Base-by-base conservation (phyloP, 64 coral and sea anemone genomes). In the Exaiptasia diaphana region DNA sequence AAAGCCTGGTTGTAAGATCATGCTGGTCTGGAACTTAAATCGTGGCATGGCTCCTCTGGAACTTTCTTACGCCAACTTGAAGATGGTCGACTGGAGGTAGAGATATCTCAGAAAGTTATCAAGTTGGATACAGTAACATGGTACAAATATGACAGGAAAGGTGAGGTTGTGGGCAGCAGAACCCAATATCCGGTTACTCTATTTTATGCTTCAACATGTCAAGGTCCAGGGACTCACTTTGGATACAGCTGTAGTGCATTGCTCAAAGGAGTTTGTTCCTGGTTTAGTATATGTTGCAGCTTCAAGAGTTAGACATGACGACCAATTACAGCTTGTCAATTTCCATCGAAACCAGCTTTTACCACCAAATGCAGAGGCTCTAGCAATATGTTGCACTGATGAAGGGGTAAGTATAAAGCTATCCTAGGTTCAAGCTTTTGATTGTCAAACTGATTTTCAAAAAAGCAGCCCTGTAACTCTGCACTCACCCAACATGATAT, bases 21-120 rank as follows among this genome's bases (percentile, higher is more conserved):
- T 78, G 75, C 50, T 78, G 2, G 50, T 78, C 3, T 76, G 48
- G 73, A 76, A 76, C 29, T 50, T 75, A 9, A 71, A 71, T n/a
- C n/a, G n/a, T 48, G 6, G 17, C 44, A 48, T 8, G 44, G 17
- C 17, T 17, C 17, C 6, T 8, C 6, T 6, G 17, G 17, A 8
- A 48, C 44, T 48, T 48, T 48, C 17, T 48, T 17, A 48, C 6
- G 44, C 6, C 44, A 48, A 48, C 17, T 48, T 48, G 44, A 48
- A 48, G 30, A 4, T n/a, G 48, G 72, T 9, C 22, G 26, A 45
- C 15, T 12, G 45, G 6, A 29, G 15, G 43, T 5, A 46, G 46
- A 27, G 27, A 37, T 18, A 17, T 48, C 17, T 53, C 18, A 30
- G n/a, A 49, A 32, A 33, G 49, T 55, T 44, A n/a, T 11, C 4